Evolutionary conservation across 2,113 vertebrate species (phyloP).

Genomic region (Myiopsitta monachus): DNA sequence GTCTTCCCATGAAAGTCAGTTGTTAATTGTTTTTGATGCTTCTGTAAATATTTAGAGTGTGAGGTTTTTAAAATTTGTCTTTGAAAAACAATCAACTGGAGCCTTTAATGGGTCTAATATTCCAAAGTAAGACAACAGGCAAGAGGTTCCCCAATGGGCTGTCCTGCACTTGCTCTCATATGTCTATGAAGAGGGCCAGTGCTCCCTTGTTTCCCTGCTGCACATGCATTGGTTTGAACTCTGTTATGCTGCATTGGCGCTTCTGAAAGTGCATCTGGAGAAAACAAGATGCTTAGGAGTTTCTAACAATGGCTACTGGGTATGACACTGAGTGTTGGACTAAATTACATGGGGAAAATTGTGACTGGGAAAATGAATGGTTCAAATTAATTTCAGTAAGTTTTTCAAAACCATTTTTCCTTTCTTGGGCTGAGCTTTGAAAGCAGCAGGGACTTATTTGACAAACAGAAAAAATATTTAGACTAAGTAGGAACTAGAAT

Average conservation of each 20-base stretch:
- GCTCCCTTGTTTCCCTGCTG: not conserved
- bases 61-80: not conserved
- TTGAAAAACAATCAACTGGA: not conserved
- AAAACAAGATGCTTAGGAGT: not conserved
- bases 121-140: not conserved
- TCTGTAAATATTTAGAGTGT: not conserved
- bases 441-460: not conserved
- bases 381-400: not conserved
- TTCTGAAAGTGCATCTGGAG: not conserved
- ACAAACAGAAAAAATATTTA: not conserved
- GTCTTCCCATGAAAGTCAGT: not conserved
- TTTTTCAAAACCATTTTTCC: not conserved
- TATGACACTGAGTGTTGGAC: not conserved
- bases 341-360: not conserved
- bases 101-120: not conserved
- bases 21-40: not conserved
- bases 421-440: not conserved
- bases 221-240: not conserved
- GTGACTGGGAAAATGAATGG: not conserved
- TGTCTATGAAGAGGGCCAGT: accelerated
- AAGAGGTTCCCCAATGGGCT: not conserved
- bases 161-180: accelerated
- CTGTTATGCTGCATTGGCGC: not conserved
- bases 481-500: not conserved
- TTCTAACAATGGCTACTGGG: not conserved